phyloP scores from a whole-genome alignment of 2,113 vertebrate genomes.

The Neodontobutis hainanensis region DNA sequence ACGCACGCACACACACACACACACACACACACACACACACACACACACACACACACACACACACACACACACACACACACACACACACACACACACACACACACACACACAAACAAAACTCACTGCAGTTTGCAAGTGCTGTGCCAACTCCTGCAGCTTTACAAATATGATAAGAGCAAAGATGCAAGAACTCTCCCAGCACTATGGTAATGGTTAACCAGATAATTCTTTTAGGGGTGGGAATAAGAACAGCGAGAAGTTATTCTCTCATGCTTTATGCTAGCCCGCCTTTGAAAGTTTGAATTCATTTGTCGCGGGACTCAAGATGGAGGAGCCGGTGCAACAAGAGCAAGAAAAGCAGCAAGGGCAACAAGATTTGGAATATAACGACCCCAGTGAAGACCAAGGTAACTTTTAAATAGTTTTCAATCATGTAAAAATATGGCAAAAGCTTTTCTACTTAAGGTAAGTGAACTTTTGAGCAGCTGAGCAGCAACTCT shows the following conservation, averaged over 20 bases:
- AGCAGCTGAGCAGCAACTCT: not conserved
- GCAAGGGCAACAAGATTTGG: constrained; percentile 28
- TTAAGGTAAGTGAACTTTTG: too few relatives aligned
- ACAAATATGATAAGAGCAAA: constrained; percentile 81
- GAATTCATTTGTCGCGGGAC: constrained; percentile 64
- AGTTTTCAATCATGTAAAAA: not conserved
- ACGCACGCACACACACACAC: too few relatives aligned
- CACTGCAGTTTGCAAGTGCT: constrained; percentile 22
- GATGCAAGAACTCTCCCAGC: constrained; percentile 70
- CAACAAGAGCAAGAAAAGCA: constrained; percentile 61
- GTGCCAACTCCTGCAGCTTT: constrained; percentile 81
- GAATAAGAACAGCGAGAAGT: constrained; percentile 69
- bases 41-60: too few relatives aligned
- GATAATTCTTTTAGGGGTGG: constrained; percentile 78
- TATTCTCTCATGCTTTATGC: constrained; percentile 36
- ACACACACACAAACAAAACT: not conserved
- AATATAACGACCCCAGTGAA: constrained; percentile 58
- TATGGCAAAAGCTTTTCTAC: too few relatives aligned
- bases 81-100: too few relatives aligned
- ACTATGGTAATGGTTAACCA: constrained; percentile 80
- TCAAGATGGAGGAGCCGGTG: constrained; percentile 74
- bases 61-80: too few relatives aligned
- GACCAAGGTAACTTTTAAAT: constrained; percentile 70
- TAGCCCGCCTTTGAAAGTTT: constrained; percentile 47
- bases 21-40: too few relatives aligned